phyloP scores from a whole-genome alignment of 2,113 vertebrate genomes.

The human region GRCh38 chrX:123591501-123592000 shows the following conservation, averaged over 20 bases:
- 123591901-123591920: background rate
- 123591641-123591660: slow-evolving; percentile 26
- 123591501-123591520: background rate
- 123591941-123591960: background rate
- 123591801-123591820: slow-evolving; percentile 24
- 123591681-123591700: slow-evolving; percentile 24
- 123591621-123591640: slow-evolving; percentile 17
- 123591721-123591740: slow-evolving; percentile 16
- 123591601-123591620: background rate
- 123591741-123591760: background rate
- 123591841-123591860: background rate
- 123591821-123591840: background rate
- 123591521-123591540: slow-evolving; percentile 9
- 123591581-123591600: background rate
- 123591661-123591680: background rate
- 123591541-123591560: background rate
- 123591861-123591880: background rate
- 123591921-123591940: slow-evolving; percentile 22
- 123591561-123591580: background rate
- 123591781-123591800: slow-evolving; percentile 29
- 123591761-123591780: background rate
- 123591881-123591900: background rate
- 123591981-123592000: no score
- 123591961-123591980: background rate
- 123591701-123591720: slow-evolving; percentile 19